Conservation (phyloP, 2,888 invertebrate genomes). For the Sinopyrophorus schimmeli region DNA sequence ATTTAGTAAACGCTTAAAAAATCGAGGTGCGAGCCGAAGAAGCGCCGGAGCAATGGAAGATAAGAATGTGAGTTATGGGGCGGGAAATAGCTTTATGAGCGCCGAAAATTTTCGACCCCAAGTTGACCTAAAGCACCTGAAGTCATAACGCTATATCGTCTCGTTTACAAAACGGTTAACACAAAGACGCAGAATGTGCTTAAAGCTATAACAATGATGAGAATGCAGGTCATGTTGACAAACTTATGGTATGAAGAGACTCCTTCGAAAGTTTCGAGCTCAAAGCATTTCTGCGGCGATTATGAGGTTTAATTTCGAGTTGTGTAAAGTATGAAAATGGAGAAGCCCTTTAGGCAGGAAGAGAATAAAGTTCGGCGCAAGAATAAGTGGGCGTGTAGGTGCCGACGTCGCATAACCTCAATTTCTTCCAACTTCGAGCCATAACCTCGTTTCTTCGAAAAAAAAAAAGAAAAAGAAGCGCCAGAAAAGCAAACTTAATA, state of each 20-base stretch:
- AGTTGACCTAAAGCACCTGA: slow-evolving; percentile 24
- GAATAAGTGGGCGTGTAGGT: too few species aligned
- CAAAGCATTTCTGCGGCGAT: slow-evolving; percentile 29
- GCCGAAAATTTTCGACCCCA: slow-evolving; percentile 10
- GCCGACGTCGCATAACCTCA: too few species aligned
- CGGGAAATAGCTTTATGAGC: slow-evolving; percentile 24
- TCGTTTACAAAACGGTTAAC: slow-evolving; percentile 13
- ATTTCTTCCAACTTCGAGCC: too few species aligned
- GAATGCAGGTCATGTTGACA: slow-evolving; percentile 33
- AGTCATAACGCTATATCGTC: slow-evolving; percentile 18
- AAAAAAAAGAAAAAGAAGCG: too few species aligned
- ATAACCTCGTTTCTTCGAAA: too few species aligned
- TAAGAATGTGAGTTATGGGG: neutral
- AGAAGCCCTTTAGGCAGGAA: slow-evolving; percentile 9
- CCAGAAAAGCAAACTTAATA: slow-evolving; percentile 1
- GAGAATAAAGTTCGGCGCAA: too few species aligned
- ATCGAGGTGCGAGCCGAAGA: too few species aligned
- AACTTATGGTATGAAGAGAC: slow-evolving; percentile 20
- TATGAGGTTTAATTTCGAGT: slow-evolving; percentile 32
- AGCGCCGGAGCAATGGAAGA: too few species aligned
- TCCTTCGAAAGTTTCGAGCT: slow-evolving; percentile 23
- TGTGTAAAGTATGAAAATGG: slow-evolving; percentile 23
- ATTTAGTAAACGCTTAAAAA: too few species aligned
- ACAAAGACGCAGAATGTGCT: slow-evolving; percentile 17
- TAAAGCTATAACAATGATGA: slow-evolving; percentile 24